These are phyloP conservation scores for Caiman crocodilus DNA, from an alignment of 2,797 vertebrate species.

Conservation along the genomic window DNA sequence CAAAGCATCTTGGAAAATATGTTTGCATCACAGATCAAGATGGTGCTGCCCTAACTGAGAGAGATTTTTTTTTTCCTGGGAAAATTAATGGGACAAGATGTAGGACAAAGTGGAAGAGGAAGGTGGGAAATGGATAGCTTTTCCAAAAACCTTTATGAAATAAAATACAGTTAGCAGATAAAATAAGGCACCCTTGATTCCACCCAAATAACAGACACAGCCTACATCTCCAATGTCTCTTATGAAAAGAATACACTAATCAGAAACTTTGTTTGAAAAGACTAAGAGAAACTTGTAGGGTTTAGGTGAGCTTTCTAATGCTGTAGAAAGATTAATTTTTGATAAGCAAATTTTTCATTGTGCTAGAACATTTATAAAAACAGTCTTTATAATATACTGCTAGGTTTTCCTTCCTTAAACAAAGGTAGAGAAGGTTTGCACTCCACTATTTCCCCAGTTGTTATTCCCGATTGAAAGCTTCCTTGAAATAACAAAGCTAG, in stretches of 20 bases:
- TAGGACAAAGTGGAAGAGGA: neutral
- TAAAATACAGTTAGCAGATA: rapidly evolving
- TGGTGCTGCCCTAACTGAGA: neutral
- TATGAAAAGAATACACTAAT: neutral
- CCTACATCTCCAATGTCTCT: neutral
- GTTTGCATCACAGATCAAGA: neutral
- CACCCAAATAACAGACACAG: rapidly evolving
- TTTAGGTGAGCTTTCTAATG: conserved; percentile 48
- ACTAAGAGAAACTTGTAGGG: neutral
- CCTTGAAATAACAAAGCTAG: conserved; percentile 55
- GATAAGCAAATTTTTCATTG: conserved; percentile 37
- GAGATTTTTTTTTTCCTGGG: neutral
- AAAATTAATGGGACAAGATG: neutral
- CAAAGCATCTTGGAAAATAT: rapidly evolving
- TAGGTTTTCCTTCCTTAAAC: conserved; percentile 66
- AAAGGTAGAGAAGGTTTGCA: conserved; percentile 50
- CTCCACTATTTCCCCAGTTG: conserved; percentile 35
- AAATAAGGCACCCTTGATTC: neutral
- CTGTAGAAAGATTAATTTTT: conserved; percentile 52
- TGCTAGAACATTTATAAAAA: conserved; percentile 71
- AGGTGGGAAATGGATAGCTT: neutral
- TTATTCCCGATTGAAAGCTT: conserved; percentile 35
- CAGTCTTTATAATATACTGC: conserved; percentile 59
- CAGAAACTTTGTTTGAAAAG: conserved; percentile 39
- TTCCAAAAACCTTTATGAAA: neutral